phyloP scores from a whole-genome alignment of 1,140 invertebrate genomes.

The Zaprionus tsacasi region DNA sequence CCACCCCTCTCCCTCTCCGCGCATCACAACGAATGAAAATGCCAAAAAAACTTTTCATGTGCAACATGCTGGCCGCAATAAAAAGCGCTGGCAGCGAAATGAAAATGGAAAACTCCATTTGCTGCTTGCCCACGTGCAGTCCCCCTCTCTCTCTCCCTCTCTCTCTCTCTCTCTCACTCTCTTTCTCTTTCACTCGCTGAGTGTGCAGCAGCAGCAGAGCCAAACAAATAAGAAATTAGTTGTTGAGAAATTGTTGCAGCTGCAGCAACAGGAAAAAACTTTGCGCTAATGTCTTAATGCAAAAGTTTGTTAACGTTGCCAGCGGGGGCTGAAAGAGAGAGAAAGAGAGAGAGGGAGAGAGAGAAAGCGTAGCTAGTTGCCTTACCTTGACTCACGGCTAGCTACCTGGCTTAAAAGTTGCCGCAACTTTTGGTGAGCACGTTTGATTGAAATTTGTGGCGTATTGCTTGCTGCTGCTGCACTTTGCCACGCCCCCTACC shows the following conservation, averaged over 20 bases:
- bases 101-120: conserved; percentile 76
- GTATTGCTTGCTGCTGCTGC: conserved; percentile 61
- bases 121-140: conserved; percentile 33
- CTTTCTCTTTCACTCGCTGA: conserved; percentile 1
- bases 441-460: conserved; percentile 82
- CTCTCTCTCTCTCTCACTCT: background rate
- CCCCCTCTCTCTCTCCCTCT: background rate
- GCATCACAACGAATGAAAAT: conserved; percentile 70
- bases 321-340: background rate
- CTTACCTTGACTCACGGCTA: conserved; percentile 11
- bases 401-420: conserved; percentile 66
- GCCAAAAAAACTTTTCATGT: conserved; percentile 73
- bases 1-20: conserved; percentile 38
- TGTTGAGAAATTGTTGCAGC: conserved; percentile 77
- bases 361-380: background rate
- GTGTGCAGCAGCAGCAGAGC: conserved; percentile 54
- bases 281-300: conserved; percentile 82
- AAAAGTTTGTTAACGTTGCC: conserved; percentile 75
- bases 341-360: background rate
- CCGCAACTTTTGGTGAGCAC: conserved; percentile 73
- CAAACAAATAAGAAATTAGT: conserved; percentile 82
- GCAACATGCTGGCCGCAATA: conserved; percentile 65
- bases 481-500: conserved; percentile 13
- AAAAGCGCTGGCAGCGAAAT: conserved; percentile 56
- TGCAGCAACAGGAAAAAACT: conserved; percentile 74